A percentile compares a stretch with the other conserved stretches of the same genome.
Evolutionary conservation across 2,113 vertebrate genomes (phyloP).

Genomic region (Passer montanus): DNA sequence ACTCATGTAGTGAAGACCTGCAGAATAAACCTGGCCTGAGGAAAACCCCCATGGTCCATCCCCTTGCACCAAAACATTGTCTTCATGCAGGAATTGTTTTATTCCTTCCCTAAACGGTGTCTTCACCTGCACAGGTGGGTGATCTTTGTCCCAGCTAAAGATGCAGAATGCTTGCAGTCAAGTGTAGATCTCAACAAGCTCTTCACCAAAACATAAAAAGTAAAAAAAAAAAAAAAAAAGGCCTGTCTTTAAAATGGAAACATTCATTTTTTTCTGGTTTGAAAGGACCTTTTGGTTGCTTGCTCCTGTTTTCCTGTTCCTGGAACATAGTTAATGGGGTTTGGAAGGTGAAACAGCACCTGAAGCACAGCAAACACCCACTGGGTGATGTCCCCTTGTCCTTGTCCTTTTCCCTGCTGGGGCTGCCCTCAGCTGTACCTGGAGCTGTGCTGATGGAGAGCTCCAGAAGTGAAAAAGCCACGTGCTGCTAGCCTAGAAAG

Average conservation of each 20-base stretch:
- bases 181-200: not conserved
- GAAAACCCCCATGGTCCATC: not conserved
- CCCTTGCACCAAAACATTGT: not conserved
- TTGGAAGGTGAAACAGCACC: not conserved
- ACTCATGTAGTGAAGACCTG: not conserved
- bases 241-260: not conserved
- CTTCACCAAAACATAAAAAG: not conserved
- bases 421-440: not conserved
- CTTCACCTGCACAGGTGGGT: not conserved
- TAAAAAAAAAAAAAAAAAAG: fast-evolving
- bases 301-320: not conserved
- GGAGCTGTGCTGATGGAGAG: not conserved
- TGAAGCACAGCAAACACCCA: not conserved
- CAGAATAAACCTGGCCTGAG: not conserved
- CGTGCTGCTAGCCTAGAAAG: not conserved
- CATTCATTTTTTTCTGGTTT: not conserved
- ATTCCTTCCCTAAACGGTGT: not conserved
- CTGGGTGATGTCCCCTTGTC: not conserved
- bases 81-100: not conserved
- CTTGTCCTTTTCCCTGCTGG: not conserved
- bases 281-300: not conserved
- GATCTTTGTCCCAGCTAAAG: not conserved
- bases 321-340: not conserved
- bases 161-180: not conserved
- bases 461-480: not conserved